Evolutionary conservation across 1,140 invertebrate genomes (phyloP), one percentile per base, ranked within the genome.

Genomic region (Drosophila obscura): DNA sequence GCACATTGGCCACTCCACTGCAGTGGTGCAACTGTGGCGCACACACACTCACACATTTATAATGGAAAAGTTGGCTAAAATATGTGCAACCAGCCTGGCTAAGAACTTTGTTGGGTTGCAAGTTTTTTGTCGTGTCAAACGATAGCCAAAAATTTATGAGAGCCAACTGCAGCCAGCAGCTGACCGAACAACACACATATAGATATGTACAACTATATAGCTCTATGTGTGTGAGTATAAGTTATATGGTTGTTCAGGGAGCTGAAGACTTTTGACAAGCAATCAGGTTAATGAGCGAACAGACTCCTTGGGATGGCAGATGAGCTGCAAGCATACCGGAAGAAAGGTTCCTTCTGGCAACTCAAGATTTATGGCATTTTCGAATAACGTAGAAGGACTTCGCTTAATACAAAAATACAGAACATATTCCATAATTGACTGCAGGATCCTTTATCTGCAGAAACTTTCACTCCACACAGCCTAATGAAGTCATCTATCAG

Each of bases 71-170:
- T 77, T 82, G 72, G 64, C 67, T 76, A 65, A 87, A 85, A 80
- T 85, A 80, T 77, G 77, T 85, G 69, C 77, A 85, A 56, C 65
- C 43, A 52, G 55, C 28, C 39, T 60, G 49, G 58, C 73, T 24
- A 53, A 43, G 51, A 60, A 73, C 51, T 62, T 71, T 50, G 16
- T 53, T 31, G 53, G 44, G 13, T 19, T 41, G 58, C 45, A 22
- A 61, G 45, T 71, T 71, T 62, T 80, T 65, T 56, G 24, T 48
- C 13, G 35, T 13, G 45, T 19, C 26, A 64, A 64, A 53, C 61
- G 59, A 52, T 58, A 62, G 49, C 56, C 77, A 52, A 84, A 74
- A 84, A 84, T 84, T 80, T 84, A 84, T 76, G 75, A 77, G 65
- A 43, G 22, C 5, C 63, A 60, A 43, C 15, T 39, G 11, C 41